These are phyloP conservation scores for Enteromius radiatus DNA, from an alignment of 2,797 vertebrate genomes.

Conservation along the genomic window DNA sequence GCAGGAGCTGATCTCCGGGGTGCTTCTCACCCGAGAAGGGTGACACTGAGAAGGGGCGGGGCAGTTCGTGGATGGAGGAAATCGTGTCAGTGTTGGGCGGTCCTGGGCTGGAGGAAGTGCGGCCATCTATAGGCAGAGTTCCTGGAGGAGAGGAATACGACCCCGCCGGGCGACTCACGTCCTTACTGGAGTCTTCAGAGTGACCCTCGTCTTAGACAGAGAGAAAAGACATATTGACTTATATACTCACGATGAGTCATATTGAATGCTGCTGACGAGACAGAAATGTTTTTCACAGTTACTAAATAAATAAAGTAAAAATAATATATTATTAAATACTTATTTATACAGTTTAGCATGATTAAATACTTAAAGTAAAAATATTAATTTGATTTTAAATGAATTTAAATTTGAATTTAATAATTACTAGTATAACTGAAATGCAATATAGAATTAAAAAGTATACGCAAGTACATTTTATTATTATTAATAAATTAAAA, in stretches of 20 bases:
- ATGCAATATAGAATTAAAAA: no score
- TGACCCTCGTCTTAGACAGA: constrained; percentile 83
- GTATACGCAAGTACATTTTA: no score
- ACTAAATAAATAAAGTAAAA: background rate
- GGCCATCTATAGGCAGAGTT: constrained; percentile 76
- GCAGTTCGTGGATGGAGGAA: constrained; percentile 72
- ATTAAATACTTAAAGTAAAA: background rate
- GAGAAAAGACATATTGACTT: background rate
- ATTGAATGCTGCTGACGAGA: background rate
- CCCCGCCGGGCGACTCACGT: constrained; percentile 76
- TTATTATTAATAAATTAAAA: no score
- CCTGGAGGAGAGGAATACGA: constrained; percentile 84
- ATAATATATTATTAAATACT: background rate
- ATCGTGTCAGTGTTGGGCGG: constrained; percentile 75
- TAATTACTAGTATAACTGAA: no score
- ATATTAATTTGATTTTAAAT: background rate
- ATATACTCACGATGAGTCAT: background rate
- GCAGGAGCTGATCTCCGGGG: constrained; percentile 78
- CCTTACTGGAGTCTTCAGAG: constrained; percentile 84
- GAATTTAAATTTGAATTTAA: background rate
- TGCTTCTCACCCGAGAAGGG: constrained; percentile 83
- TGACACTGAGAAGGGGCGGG: constrained; percentile 84
- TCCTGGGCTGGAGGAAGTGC: constrained; percentile 79
- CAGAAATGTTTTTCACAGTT: background rate
- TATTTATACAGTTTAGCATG: background rate